Evolutionary conservation across 1,140 invertebrate genomes (phyloP), one percentile per base, ranked within the genome.

Genomic region (Agraylea sexmaculata): DNA sequence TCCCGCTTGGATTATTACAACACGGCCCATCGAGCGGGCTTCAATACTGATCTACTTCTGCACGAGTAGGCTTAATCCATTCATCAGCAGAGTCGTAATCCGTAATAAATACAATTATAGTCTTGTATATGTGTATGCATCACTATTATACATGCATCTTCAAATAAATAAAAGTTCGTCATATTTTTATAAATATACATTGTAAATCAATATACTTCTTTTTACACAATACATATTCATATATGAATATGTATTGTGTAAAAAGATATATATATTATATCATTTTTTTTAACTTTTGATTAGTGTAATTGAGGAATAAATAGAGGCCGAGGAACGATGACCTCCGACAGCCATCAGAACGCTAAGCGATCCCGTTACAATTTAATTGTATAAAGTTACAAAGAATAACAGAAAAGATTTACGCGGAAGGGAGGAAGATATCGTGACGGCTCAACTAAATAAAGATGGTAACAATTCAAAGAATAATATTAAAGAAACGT

Each of bases 81-180:
- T n/a, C n/a, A n/a, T n/a, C n/a, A n/a, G n/a, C n/a, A n/a, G n/a
- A n/a, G n/a, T n/a, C n/a, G n/a, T n/a, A n/a, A n/a, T n/a, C n/a
- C n/a, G n/a, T n/a, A n/a, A n/a, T n/a, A n/a, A n/a, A n/a, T n/a
- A n/a, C n/a, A n/a, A n/a, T n/a, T n/a, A n/a, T n/a, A n/a, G n/a
- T n/a, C n/a, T n/a, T n/a, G n/a, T n/a, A n/a, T n/a, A n/a, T n/a
- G n/a, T n/a, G n/a, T n/a, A n/a, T n/a, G n/a, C n/a, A n/a, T n/a
- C 29, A 16, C 29, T n/a, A n/a, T n/a, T 30, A 30, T 16, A 16
- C 29, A 5, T 30, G 12, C 29, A 30, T 13, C 4, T 30, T 30
- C 29, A 11, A 30, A 30, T 30, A 30, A 13, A 30, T 16, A 30
- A 30, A n/a, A n/a, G n/a, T n/a, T n/a, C n/a, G n/a, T n/a, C n/a